These are phyloP conservation scores for Gallinago jamesoni DNA, from an alignment of 2,113 vertebrate genomes.

Conservation along the genomic window DNA sequence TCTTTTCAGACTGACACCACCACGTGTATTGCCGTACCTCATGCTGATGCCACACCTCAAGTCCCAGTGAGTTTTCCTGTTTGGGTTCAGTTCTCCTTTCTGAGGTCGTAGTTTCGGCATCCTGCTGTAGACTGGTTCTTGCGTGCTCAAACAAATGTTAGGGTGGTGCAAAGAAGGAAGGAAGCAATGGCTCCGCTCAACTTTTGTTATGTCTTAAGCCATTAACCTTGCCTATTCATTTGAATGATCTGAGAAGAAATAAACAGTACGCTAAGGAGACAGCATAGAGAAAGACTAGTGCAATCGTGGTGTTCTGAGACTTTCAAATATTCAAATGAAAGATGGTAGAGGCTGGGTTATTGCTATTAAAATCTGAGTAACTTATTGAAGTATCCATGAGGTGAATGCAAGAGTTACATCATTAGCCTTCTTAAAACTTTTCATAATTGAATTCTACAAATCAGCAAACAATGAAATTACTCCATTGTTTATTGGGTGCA, in stretches of 20 bases:
- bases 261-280: neutral
- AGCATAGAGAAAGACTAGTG: neutral
- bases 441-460: slow-evolving; percentile 22
- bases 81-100: neutral
- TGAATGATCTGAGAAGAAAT: neutral
- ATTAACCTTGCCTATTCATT: neutral
- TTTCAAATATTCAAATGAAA: neutral
- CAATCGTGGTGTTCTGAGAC: neutral
- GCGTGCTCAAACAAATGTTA: neutral
- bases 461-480: slow-evolving; percentile 43
- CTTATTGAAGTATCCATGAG: neutral
- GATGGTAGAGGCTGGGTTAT: neutral
- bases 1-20: neutral
- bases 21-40: neutral
- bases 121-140: neutral
- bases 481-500: neutral
- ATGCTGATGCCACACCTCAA: neutral
- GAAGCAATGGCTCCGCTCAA: neutral
- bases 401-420: neutral
- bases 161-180: neutral
- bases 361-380: neutral
- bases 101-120: neutral
- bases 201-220: neutral
- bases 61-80: neutral
- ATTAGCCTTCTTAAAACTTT: neutral